Conservation (phyloP, 2,888 invertebrate species). For the Nephrotoma flavescens region DNA sequence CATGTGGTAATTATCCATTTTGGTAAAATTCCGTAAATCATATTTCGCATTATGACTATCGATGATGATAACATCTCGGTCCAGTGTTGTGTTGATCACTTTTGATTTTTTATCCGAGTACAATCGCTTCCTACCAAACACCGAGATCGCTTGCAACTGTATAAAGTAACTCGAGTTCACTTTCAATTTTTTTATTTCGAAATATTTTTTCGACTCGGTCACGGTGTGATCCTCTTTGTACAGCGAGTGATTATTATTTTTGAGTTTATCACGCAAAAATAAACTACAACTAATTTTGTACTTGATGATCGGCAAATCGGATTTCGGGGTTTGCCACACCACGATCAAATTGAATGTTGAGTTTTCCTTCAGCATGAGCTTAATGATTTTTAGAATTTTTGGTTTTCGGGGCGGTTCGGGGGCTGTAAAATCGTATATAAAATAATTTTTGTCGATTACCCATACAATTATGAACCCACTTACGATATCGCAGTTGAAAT, state of each 20-base stretch:
- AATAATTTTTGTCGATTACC: background rate
- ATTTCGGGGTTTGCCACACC: constrained; percentile 54
- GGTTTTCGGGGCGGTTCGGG: constrained; percentile 28
- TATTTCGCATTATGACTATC: background rate
- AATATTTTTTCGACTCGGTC: constrained; percentile 42
- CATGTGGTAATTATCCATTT: background rate
- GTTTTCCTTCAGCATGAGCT: constrained; percentile 18
- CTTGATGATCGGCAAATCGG: constrained; percentile 52
- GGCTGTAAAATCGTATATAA: constrained; percentile 17
- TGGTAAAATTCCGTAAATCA: background rate
- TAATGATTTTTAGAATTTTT: constrained; percentile 22
- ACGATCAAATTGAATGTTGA: constrained; percentile 41
- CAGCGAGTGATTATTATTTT: constrained; percentile 33
- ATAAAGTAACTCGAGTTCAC: constrained; percentile 59
- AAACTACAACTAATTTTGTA: constrained; percentile 66
- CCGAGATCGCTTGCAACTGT: constrained; percentile 61
- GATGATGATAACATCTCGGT: background rate
- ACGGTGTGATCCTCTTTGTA: constrained; percentile 24
- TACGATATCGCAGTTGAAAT: constrained; percentile 32
- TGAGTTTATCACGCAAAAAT: constrained; percentile 31
- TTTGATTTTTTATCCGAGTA: constrained; percentile 56
- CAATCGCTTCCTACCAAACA: constrained; percentile 50
- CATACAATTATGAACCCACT: constrained; percentile 13
- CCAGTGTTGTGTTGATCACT: constrained; percentile 49
- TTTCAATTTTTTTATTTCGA: constrained; percentile 47